Evolutionary conservation across 2,113 vertebrate genomes (phyloP).

Genomic region (Trematocara macrostoma): DNA sequence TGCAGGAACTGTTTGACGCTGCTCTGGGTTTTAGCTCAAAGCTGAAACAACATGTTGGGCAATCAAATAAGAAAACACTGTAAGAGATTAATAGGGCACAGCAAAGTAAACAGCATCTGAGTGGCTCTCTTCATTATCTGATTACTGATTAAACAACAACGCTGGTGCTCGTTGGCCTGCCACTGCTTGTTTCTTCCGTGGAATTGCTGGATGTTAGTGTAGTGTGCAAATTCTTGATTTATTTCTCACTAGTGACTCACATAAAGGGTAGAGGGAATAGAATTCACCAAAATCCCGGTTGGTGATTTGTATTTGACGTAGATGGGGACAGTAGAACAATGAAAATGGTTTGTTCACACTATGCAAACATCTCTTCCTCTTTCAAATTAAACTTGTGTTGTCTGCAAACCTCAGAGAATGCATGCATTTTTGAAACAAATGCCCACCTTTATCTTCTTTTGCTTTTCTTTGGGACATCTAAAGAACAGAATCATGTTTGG

Average conservation of each 20-base stretch:
- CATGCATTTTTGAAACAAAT: background rate
- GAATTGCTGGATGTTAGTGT: background rate
- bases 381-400: background rate
- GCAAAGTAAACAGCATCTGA: background rate
- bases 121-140: background rate
- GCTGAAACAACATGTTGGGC: background rate
- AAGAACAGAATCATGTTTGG: background rate
- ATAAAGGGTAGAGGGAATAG: background rate
- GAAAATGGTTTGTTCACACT: background rate
- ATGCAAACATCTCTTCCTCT: background rate
- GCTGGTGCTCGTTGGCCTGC: background rate
- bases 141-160: background rate
- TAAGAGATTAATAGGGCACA: background rate
- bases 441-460: background rate
- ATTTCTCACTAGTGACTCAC: background rate
- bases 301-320: background rate
- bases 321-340: background rate
- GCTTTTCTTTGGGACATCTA: background rate
- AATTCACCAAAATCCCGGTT: background rate
- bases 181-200: slow-evolving; percentile 2
- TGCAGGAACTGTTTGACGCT: background rate
- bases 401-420: background rate
- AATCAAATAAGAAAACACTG: background rate
- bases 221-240: background rate
- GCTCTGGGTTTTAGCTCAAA: background rate